Base-by-base conservation (phyloP, 1,140 invertebrate genomes). In the Calosoma granatense region DNA sequence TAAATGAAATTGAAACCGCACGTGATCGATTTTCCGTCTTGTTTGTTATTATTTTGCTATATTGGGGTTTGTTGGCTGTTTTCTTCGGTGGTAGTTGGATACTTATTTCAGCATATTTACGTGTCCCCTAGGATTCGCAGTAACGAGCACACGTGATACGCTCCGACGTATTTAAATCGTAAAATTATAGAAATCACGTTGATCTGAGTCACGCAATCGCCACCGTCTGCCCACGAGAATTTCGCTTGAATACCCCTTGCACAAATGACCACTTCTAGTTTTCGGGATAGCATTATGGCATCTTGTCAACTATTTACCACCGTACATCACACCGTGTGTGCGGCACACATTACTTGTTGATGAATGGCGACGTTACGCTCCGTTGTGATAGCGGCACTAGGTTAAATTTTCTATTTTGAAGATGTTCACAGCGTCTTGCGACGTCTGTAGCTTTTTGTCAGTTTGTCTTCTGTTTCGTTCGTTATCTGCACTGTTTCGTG, bases 231-330 rank as follows among this genome's bases (percentile, higher is more conserved):
- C 9, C 17, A 17, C 41, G 9, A 47, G 9, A 47, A 36, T 36
- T n/a, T 47, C 15, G 9, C 41, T 47, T 47, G 9, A 36, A 36
- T 36, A 6, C 17, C 15, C 6, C 41, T 47, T 47, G 9, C 6
- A 6, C 9, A 47, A 47, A 3, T 47, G 15, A 4, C 41, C 41
- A 11, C 4, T 47, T 47, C 6, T 17, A 47, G 4, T 30, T 30
- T 30, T 30, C 17, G 41, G 3, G 15, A 56, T 51, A 14, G 23
- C 20, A 56, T 55, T 12, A 60, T 65, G 62, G 64, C 64, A 65
- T 54, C 59, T 63, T 65, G 62, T 65, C 62, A 65, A 65, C 56
- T 65, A 65, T 63, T 62, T 60, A 14, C n/a, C 20, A n/a, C n/a
- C 43, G 12, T 54, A 52, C 56, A 55, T 17, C 11, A 51, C 47